A percentile compares a stretch with the other conserved stretches of the same genome.
These are phyloP conservation scores for Congeria kusceri DNA, from an alignment of 2,888 invertebrate species.

Conservation along the genomic window DNA sequence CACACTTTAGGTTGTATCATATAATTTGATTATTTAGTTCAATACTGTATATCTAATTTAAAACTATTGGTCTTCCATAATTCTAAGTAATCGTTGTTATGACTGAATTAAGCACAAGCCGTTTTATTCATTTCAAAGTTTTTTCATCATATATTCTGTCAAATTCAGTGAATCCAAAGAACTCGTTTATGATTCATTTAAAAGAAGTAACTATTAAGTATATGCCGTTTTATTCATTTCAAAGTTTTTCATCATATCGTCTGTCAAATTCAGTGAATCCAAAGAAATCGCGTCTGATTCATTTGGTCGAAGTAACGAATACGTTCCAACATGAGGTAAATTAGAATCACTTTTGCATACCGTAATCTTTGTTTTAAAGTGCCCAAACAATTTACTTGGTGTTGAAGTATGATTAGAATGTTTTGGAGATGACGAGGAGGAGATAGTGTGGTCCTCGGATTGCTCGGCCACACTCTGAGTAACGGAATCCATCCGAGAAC, in stretches of 20 bases:
- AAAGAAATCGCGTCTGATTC: conserved; percentile 50
- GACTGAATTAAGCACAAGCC: too few relatives aligned
- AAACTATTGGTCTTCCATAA: too few relatives aligned
- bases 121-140: conserved; percentile 66
- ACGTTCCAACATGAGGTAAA: conserved; percentile 42
- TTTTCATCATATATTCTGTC: conserved; percentile 66
- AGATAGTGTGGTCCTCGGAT: not conserved
- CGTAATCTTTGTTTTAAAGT: conserved; percentile 57
- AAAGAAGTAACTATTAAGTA: too few relatives aligned
- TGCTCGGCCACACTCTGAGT: not conserved
- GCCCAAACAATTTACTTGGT: conserved; percentile 24
- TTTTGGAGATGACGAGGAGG: not conserved
- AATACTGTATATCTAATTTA: too few relatives aligned
- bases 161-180: conserved; percentile 67
- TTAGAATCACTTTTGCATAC: conserved; percentile 68
- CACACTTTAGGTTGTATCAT: too few relatives aligned
- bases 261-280: conserved; percentile 66
- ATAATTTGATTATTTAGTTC: too few relatives aligned
- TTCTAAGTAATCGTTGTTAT: too few relatives aligned
- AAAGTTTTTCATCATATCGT: conserved; percentile 67
- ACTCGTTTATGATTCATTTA: too few relatives aligned
- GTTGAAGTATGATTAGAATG: not conserved
- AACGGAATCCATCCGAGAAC: not conserved
- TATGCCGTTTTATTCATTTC: conserved; percentile 59
- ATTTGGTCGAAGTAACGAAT: conserved; percentile 38